Base-by-base conservation (phyloP, 1,140 invertebrate genomes). In the Drosophila novamexicana region DNA sequence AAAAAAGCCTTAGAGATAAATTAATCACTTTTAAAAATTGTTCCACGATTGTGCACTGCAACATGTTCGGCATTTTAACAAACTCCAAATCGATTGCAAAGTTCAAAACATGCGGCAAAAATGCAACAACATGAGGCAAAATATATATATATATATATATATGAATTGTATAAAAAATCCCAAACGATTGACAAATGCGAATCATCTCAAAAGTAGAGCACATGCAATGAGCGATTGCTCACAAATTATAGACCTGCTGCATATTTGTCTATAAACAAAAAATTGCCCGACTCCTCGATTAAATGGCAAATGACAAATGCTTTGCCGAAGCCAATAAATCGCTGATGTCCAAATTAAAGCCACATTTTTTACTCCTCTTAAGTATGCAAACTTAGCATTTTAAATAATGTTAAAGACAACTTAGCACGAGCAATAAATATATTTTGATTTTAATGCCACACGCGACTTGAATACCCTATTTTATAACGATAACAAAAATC, bases 191-290 rank as follows among this genome's bases (percentile, higher is more conserved):
- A 85, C 81, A 83, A 83, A 85, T 85, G 77, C 61, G 81, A 66
- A 75, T 81, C 81, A 85, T 85, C 81, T 77, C 45, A 73, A 81
- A 82, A 81, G 56, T 84, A 49, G 81, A 84, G 77, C 81, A 85
- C 54, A 50, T 71, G 77, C 77, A 75, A 42, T 58, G 42, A 75
- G 64, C 68, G 64, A 83, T 53, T 70, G 79, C 64, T 44, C 56
- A 49, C 58, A 61, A 18, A 67, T 54, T 50, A 45, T 40, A 40
- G 14, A 69, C 45, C 63, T 37, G 49, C 65, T 40, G 59, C 65
- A 67, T 49, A 72, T 49, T 6, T 34, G 39, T 34, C 49, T 54
- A 16, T 14, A 62, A 34, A 54, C 34, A 49, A 56, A 53, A 77
- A 75, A 64, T 69, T 49, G 50, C 29, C 36, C 16, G 50, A 39